Evolutionary conservation across 64 coral and sea anemone species (phyloP).

Genomic region (Actinia tenebrosa): DNA sequence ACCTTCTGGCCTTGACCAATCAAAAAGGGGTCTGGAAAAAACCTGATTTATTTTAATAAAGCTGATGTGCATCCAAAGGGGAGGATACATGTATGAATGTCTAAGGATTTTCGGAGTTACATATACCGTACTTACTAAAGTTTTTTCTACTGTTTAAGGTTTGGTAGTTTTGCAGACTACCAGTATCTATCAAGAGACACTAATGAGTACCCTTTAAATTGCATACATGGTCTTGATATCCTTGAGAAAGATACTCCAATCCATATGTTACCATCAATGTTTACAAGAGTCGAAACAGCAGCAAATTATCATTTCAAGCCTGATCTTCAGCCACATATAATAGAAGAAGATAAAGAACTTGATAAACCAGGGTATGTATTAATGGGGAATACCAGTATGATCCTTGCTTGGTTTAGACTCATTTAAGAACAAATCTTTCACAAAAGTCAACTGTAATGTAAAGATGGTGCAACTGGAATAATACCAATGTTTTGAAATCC

Average conservation of each 20-base stretch:
- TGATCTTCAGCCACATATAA: slow-evolving; percentile 24
- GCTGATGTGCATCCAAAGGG: no score
- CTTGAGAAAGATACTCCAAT: slow-evolving; percentile 46
- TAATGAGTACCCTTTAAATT: slow-evolving; percentile 46
- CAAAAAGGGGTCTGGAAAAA: no score
- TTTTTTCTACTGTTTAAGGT: slow-evolving; percentile 30
- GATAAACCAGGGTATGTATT: not conserved
- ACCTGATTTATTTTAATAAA: no score
- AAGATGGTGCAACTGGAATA: no score
- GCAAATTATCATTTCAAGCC: slow-evolving; percentile 71
- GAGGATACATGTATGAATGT: no score
- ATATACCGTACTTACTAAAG: not conserved
- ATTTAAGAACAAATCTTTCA: not conserved
- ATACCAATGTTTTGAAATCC: no score
- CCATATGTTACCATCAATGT: slow-evolving; percentile 75
- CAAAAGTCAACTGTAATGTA: no score
- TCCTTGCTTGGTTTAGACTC: not conserved
- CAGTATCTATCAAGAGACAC: slow-evolving; percentile 68
- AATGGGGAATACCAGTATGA: no score
- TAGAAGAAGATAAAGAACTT: not conserved
- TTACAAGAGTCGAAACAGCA: slow-evolving; percentile 74
- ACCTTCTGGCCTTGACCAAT: no score
- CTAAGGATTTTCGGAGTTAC: no score
- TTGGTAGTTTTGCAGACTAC: slow-evolving; percentile 71
- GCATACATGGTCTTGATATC: slow-evolving; percentile 53